Evolutionary conservation across 2,113 vertebrate species (phyloP).

Genomic region (cattle (Bos taurus)): ARS-UCD2.0 NC_037336.1:19030501-19031000

Average conservation of each 20-base stretch:
- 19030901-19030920: not conserved
- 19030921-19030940: not conserved
- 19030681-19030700: not conserved
- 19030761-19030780: not conserved
- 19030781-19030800: not conserved
- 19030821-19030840: not conserved
- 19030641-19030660: not conserved
- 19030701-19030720: not conserved
- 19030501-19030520: not conserved
- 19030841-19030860: not conserved
- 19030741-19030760: not conserved
- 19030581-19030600: not conserved
- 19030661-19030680: not conserved
- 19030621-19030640: not conserved
- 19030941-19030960: not conserved
- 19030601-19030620: not conserved
- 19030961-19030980: not conserved
- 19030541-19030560: not conserved
- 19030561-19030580: not conserved
- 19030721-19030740: not conserved
- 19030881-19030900: not conserved
- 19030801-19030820: not conserved
- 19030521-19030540: not conserved
- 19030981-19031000: not conserved
- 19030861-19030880: not conserved